phyloP scores from a whole-genome alignment of 2,113 vertebrate species.

The Australoheros scitulus region DNA sequence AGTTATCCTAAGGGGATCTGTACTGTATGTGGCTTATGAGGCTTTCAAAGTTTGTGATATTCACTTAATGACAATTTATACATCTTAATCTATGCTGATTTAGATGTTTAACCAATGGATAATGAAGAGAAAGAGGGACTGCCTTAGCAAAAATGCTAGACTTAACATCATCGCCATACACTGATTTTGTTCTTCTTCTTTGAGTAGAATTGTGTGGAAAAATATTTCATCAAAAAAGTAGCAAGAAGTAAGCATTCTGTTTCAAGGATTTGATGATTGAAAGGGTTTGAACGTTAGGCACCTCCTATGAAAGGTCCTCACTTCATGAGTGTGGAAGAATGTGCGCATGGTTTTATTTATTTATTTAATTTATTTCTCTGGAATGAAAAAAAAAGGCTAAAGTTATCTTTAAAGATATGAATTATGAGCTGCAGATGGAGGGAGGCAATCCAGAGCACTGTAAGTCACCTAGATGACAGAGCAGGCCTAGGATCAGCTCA shows the following conservation, averaged over 20 bases:
- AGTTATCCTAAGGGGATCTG: neutral
- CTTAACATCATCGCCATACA: neutral
- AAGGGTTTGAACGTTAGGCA: neutral
- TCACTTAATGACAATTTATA: neutral
- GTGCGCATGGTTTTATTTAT: constrained; percentile 11
- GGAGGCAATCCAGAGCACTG: constrained; percentile 21
- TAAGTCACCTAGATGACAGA: constrained; percentile 58
- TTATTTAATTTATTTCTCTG: constrained; percentile 2
- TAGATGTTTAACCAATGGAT: neutral
- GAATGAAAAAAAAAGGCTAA: neutral
- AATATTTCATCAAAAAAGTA: neutral
- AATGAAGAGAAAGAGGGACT: neutral
- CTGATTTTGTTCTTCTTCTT: neutral
- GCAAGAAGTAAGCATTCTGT: neutral
- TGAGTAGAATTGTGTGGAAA: neutral
- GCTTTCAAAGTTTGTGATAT: neutral
- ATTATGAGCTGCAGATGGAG: constrained; percentile 58
- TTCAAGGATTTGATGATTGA: constrained; percentile 3
- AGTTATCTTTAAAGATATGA: constrained; percentile 57
- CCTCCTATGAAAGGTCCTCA: constrained; percentile 24
- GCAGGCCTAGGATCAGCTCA: constrained; percentile 20
- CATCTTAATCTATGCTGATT: neutral
- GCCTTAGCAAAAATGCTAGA: neutral
- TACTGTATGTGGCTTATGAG: neutral
- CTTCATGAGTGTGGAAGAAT: constrained; percentile 58